Evolutionary conservation across 2,888 invertebrate genomes (phyloP).

Genomic region (Oxyscelio sp.): DNA sequence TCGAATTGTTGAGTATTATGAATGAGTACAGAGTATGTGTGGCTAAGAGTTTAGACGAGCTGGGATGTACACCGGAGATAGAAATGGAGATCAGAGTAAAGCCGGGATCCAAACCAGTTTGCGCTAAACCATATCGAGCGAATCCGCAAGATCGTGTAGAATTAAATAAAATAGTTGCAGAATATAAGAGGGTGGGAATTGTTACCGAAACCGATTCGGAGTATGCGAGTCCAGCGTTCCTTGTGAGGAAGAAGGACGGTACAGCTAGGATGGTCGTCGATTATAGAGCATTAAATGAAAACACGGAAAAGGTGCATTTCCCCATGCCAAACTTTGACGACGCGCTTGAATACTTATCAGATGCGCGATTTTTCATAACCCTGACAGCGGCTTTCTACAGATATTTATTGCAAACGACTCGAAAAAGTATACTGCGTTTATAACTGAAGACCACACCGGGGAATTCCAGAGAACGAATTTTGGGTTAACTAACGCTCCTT

Average conservation of each 20-base stretch:
- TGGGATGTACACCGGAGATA: constrained; percentile 42
- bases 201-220: constrained; percentile 69
- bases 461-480: too few relatives aligned
- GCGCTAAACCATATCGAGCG: constrained; percentile 47
- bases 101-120: constrained; percentile 10
- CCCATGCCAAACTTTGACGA: constrained; percentile 22
- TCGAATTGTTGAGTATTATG: constrained; percentile 27
- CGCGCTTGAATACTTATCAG: neutral
- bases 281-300: constrained; percentile 7
- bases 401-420: too few relatives aligned
- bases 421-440: too few relatives aligned
- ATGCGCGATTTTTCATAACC: neutral
- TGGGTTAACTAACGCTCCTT: too few relatives aligned
- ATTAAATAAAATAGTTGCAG: neutral
- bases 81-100: constrained; percentile 43
- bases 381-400: too few relatives aligned
- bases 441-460: too few relatives aligned
- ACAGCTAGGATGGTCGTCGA: constrained; percentile 11
- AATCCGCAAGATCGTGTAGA: constrained; percentile 36
- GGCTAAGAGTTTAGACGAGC: constrained; percentile 30
- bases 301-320: constrained; percentile 6
- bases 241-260: constrained; percentile 62
- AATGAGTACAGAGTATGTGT: constrained; percentile 42
- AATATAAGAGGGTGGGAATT: constrained; percentile 17
- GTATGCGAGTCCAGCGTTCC: constrained; percentile 35